These are phyloP conservation scores for Glossosoma conforme DNA, from an alignment of 1,140 invertebrate species.

Conservation along the genomic window DNA sequence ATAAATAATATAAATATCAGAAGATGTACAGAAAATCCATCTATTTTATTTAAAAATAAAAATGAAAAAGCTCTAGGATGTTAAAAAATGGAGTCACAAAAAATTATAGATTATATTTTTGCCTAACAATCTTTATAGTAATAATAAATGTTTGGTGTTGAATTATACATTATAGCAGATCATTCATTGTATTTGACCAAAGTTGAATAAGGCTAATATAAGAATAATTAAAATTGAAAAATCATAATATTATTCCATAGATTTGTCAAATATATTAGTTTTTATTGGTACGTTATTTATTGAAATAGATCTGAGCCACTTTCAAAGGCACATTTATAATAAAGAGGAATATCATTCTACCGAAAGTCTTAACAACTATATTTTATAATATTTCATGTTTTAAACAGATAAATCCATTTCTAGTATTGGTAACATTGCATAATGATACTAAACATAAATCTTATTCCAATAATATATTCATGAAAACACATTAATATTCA, in stretches of 20 bases:
- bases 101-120: background rate
- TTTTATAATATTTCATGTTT: background rate
- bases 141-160: background rate
- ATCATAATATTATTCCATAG: background rate
- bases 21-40: constrained; percentile 11
- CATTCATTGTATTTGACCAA: too few relatives aligned
- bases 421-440: too few relatives aligned
- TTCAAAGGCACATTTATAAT: constrained; percentile 18
- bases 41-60: constrained; percentile 6
- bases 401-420: too few relatives aligned
- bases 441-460: too few relatives aligned
- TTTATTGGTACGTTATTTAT: too few relatives aligned
- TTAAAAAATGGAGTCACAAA: background rate
- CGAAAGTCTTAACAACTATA: background rate
- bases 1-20: constrained; percentile 9
- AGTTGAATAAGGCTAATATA: too few relatives aligned
- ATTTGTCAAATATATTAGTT: too few relatives aligned
- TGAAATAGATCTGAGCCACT: constrained; percentile 13
- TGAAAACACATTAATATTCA: too few relatives aligned
- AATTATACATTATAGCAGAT: too few relatives aligned
- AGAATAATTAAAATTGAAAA: too few relatives aligned
- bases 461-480: too few relatives aligned
- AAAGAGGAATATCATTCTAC: constrained; percentile 3
- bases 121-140: background rate
- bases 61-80: constrained; percentile 1